Base-by-base conservation (phyloP, 1,140 invertebrate genomes). In the Magallana ariakensis region DNA sequence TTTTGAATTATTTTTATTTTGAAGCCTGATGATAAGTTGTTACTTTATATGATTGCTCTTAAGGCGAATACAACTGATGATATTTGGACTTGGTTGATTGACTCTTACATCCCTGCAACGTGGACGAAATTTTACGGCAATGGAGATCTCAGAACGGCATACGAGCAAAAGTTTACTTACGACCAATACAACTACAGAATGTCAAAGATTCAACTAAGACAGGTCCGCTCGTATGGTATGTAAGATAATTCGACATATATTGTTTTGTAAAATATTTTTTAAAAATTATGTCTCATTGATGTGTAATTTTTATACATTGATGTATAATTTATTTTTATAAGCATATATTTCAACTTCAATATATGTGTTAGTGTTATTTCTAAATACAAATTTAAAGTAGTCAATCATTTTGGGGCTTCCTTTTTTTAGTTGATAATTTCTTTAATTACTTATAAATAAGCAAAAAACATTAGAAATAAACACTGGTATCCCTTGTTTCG, bases 221-320 rank as follows among this genome's bases (percentile, higher is more conserved):
- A 91, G 62, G 80, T 81, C 33, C 56, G 90, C 15, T 84, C 88
- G 22, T 62, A 62, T 82, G 87, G 84, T 88, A 84, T 75, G 8
- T 75, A 0, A 46, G 2, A 0, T 0, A 46, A 46, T 46, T 4
- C 3, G 5, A 46, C 5, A 46, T 46, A 46, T 46, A 4, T 46
- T 46, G 33, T 46, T 46, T 46, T 46, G 33, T 46, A 4, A 46
- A 46, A 46, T 46, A 46, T 46, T 4, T 4, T 4, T 3, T 4
- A 46, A 46, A 46, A 46, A 46, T 46, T 5, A 46, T 46, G 33
- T 46, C 3, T 3, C 1, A 46, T 46, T 46, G 2, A 46, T 5
- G 33, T 46, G 33, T 46, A 46, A 46, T 5, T 2, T 2, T 46
- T 46, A 46, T 5, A 46, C 3, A 46, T n/a, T n/a, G n/a, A n/a